phyloP scores from a whole-genome alignment of 2,113 vertebrate species.

The Leptobrachium ailaonicum region DNA sequence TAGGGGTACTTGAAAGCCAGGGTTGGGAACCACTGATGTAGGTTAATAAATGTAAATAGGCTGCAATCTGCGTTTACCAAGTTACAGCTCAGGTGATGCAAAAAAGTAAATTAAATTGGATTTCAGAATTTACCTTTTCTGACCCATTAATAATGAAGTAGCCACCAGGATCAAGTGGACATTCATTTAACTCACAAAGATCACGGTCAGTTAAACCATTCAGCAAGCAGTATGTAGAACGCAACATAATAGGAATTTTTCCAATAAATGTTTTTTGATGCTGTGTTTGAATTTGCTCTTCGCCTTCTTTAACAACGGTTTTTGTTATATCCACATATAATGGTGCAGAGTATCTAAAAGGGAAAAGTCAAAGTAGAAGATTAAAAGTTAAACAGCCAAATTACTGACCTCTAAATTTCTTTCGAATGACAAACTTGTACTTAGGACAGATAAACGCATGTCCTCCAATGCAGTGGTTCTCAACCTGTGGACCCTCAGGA shows the following conservation, averaged over 20 bases:
- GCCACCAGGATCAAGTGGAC: constrained; percentile 93
- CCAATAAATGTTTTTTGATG: constrained; percentile 99
- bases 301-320: constrained; percentile 96
- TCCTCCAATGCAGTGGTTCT: too few species aligned
- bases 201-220: constrained; percentile 94
- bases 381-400: too few species aligned
- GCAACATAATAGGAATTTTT: constrained; percentile 98
- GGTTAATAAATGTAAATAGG: too few species aligned
- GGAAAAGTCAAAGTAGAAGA: too few species aligned
- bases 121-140: constrained; percentile 80
- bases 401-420: not conserved
- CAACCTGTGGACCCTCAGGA: too few species aligned
- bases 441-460: not conserved
- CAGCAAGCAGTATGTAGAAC: constrained; percentile 93
- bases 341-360: constrained; percentile 89
- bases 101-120: too few species aligned
- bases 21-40: too few species aligned
- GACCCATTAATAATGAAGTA: constrained; percentile 99
- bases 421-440: not conserved
- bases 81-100: too few species aligned
- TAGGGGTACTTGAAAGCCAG: too few species aligned
- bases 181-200: constrained; percentile 95
- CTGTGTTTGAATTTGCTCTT: constrained; percentile 94
- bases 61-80: too few species aligned
- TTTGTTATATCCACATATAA: constrained; percentile 98